phyloP scores from a whole-genome alignment of 2,888 invertebrate genomes.

The Caenorhabditis virilis region DNA sequence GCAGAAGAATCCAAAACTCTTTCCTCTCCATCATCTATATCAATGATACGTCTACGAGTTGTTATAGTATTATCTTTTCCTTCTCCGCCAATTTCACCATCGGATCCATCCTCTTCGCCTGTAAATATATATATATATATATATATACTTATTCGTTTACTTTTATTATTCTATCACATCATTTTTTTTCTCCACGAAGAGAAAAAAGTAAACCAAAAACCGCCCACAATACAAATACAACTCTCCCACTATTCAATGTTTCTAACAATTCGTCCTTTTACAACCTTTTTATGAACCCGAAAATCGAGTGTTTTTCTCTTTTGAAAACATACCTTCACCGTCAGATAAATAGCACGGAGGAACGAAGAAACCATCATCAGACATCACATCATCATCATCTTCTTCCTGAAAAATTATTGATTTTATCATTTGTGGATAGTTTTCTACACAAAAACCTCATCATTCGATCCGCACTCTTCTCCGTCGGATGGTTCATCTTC shows the following conservation, averaged over 20 bases:
- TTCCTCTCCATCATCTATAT: too few relatives aligned
- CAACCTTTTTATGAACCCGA: neutral
- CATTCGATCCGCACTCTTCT: conserved; percentile 65
- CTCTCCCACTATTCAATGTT: too few relatives aligned
- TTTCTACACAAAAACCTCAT: conserved; percentile 38
- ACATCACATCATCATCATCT: conserved; percentile 43
- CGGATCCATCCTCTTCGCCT: neutral
- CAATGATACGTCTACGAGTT: too few relatives aligned
- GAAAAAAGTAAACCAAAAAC: neutral
- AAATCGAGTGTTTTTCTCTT: conserved; percentile 5
- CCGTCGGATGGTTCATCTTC: conserved; percentile 65
- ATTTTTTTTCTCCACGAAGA: neutral
- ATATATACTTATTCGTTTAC: neutral
- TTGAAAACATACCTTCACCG: conserved; percentile 66
- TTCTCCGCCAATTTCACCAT: neutral
- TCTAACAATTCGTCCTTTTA: neutral
- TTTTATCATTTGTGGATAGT: neutral
- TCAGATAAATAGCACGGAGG: conserved; percentile 66
- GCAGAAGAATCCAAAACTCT: neutral
- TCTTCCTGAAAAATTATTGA: conserved; percentile 35
- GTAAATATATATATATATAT: neutral
- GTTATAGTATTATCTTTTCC: too few relatives aligned
- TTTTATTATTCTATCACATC: neutral
- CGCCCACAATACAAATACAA: too few relatives aligned
- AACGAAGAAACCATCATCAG: conserved; percentile 62